Conservation (phyloP, 2,888 invertebrate genomes). For the Ptilodon capucinus region DNA sequence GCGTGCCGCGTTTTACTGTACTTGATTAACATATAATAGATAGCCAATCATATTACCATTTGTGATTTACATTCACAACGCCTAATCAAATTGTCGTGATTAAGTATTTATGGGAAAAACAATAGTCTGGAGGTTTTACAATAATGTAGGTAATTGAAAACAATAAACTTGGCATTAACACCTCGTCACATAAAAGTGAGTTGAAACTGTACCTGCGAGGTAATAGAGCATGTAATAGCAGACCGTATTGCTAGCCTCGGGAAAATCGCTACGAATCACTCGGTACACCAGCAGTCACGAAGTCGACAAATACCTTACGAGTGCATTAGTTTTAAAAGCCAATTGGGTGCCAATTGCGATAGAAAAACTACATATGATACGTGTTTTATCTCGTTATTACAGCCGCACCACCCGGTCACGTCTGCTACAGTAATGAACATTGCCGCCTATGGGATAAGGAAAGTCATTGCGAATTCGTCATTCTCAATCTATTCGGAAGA, state of each 20-base stretch:
- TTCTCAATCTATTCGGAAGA: conserved; percentile 94
- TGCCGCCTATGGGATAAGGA: conserved; percentile 92
- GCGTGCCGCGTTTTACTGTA: conserved; percentile 52
- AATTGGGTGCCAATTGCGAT: conserved; percentile 30
- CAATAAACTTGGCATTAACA: conserved; percentile 10
- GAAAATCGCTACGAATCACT: conserved; percentile 58
- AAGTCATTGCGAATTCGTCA: conserved; percentile 94
- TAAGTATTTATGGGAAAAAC: conserved; percentile 41
- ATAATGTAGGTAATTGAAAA: conserved; percentile 13
- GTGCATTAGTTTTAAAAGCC: conserved; percentile 41
- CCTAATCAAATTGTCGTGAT: conserved; percentile 47
- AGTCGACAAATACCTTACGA: conserved; percentile 37
- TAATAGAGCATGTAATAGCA: conserved; percentile 63
- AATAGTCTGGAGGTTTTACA: conserved; percentile 29
- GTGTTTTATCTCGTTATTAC: conserved; percentile 42
- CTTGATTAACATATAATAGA: conserved; percentile 60
- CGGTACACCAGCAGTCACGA: conserved; percentile 37
- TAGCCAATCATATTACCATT: conserved; percentile 56
- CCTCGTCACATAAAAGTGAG: conserved; percentile 35
- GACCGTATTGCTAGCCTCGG: conserved; percentile 52
- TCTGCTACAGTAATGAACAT: conserved; percentile 95
- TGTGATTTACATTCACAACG: conserved; percentile 51
- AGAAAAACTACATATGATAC: conserved; percentile 17
- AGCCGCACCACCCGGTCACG: conserved; percentile 93
- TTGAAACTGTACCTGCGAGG: conserved; percentile 50